Conservation (phyloP, 2,113 vertebrate genomes). For the Salvelinus sp. region DNA sequence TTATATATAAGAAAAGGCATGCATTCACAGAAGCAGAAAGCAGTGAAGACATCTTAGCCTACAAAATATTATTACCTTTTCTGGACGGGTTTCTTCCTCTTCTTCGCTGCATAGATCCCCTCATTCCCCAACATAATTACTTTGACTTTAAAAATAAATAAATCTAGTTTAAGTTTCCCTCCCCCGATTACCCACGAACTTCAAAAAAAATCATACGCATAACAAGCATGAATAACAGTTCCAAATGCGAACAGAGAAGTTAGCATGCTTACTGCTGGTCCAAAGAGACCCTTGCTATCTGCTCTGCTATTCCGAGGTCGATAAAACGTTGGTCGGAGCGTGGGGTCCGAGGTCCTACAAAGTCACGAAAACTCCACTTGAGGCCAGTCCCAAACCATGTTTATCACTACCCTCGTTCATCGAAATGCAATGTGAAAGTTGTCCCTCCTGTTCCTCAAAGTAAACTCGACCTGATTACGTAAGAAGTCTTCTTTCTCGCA, state of each 20-base stretch:
- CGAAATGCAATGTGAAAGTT: background rate
- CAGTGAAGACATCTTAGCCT: background rate
- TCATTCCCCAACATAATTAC: slow-evolving; percentile 37
- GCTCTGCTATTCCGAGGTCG: background rate
- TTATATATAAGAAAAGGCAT: background rate
- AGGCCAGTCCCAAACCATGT: background rate
- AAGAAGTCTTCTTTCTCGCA: background rate
- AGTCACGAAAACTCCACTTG: slow-evolving; percentile 14
- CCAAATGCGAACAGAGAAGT: background rate
- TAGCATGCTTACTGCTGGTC: background rate
- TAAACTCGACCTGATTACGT: slow-evolving; percentile 1
- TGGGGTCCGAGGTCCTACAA: background rate
- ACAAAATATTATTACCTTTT: slow-evolving; percentile 25
- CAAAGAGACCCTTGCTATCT: background rate
- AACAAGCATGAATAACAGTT: background rate
- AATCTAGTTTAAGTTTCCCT: background rate
- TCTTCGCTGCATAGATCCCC: slow-evolving; percentile 40
- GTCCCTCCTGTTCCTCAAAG: background rate
- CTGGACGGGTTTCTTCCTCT: slow-evolving; percentile 50
- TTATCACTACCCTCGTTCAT: background rate
- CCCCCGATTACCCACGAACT: background rate
- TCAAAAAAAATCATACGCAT: background rate
- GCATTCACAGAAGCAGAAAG: background rate
- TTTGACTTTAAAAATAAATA: background rate
- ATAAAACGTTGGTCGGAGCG: background rate